Evolutionary conservation across 2,888 invertebrate species (phyloP), one percentile per base, ranked within the genome.

Genomic region (Bugulina stolonifera): DNA sequence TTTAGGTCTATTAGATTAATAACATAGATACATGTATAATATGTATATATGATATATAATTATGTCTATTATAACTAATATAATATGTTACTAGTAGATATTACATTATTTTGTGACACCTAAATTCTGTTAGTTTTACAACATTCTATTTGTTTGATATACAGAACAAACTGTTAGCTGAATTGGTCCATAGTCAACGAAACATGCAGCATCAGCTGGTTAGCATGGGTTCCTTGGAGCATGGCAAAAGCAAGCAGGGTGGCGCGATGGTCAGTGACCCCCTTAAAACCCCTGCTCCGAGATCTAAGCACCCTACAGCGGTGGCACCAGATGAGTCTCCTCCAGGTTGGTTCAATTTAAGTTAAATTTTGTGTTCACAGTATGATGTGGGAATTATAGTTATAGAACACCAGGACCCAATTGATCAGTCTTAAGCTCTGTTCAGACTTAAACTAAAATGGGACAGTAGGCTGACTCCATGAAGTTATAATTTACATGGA

Each of bases 281-380:
- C 22, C 64, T 64, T 10, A 32, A 64, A 27, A 64, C 64, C 2
- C 64, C 64, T 14, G 64, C 64, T 29, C 64, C 64, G 3, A 64
- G 64, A 27, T 64, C 34, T 18, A 64, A 32, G 34, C 64, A 29
- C 18, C 64, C 64, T 14, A n/a, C 64, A 64, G 64, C 64, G 10
- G 64, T 32, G 10, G 25, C 25, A 32, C 27, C 32, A 3, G 64
- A 64, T 2, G 64, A 64, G 18, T 64, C 64, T 14, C 64, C 64
- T 14, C 10, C 64, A 64, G 64, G 64, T 64, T 43, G 3, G 43
- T 18, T 43, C n/a, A n/a, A n/a, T n/a, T n/a, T n/a, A n/a, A 43
- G 18, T 18, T 43, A 43, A 43, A 43, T 10, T 43, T 10, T 43
- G 43, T 43, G 10, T 43, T 10, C 10, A 43, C 43, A 5, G 43